Evolutionary conservation across 2,888 invertebrate genomes (phyloP).

Genomic region (Xestia rhomboidea): DNA sequence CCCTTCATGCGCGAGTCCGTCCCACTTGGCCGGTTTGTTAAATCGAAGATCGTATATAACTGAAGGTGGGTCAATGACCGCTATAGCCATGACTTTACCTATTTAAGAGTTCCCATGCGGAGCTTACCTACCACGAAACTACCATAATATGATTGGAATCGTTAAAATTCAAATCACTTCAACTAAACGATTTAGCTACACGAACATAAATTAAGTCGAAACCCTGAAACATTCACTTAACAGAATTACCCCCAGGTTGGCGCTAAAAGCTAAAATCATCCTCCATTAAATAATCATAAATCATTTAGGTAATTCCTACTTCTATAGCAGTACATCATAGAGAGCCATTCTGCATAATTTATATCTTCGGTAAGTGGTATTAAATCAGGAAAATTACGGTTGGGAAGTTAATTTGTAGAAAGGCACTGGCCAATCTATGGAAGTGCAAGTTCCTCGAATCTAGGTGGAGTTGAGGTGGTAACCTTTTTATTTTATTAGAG

Average conservation of each 20-base stretch:
- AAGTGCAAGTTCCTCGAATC: slow-evolving; percentile 41
- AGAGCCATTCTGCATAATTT: slow-evolving; percentile 53
- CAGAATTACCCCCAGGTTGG: slow-evolving; percentile 1
- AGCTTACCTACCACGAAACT: not conserved
- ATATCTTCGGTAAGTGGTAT: slow-evolving; percentile 49
- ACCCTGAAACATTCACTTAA: slow-evolving; percentile 1
- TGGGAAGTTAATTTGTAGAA: slow-evolving; percentile 56
- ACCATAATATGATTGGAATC: not conserved
- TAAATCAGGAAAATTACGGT: slow-evolving; percentile 54
- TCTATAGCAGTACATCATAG: slow-evolving; percentile 35
- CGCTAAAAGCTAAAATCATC: slow-evolving; percentile 15
- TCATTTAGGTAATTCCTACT: slow-evolving; percentile 33
- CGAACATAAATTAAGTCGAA: not conserved
- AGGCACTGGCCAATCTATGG: slow-evolving; percentile 53
- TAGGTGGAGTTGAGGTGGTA: slow-evolving; percentile 15
- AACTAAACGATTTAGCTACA: slow-evolving; percentile 3
- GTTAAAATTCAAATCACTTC: not conserved
- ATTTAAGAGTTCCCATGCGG: not conserved
- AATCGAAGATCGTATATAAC: too few species aligned
- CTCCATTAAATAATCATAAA: slow-evolving; percentile 54
- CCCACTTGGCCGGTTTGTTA: too few species aligned
- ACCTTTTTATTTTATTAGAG: slow-evolving; percentile 16
- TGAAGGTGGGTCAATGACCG: too few species aligned
- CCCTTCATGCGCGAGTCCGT: too few species aligned
- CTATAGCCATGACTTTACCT: not conserved